A percentile compares a stretch with the other conserved stretches of the same genome.
Conservation (phyloP, 2,797 vertebrate species). For the Leptoclinus maculatus region DNA sequence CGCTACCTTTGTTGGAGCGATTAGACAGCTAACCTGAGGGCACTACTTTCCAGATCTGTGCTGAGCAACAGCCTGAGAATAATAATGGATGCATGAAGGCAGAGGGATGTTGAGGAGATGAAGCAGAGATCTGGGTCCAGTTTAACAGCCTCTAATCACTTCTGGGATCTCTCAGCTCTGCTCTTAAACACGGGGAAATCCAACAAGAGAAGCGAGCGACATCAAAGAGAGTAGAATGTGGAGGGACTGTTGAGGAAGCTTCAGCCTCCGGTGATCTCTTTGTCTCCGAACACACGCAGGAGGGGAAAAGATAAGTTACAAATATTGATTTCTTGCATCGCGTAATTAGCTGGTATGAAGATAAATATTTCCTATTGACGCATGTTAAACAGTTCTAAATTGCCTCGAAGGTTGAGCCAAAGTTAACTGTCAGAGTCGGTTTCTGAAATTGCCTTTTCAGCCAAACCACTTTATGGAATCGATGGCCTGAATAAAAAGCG, state of each 20-base stretch:
- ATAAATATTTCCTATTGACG: constrained; percentile 73
- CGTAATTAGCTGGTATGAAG: constrained; percentile 68
- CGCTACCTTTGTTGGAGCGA: constrained; percentile 36
- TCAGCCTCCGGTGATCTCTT: constrained; percentile 23
- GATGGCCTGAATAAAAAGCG: constrained; percentile 77
- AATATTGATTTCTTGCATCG: constrained; percentile 67
- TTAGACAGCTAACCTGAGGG: constrained; percentile 47
- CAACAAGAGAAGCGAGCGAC: neutral
- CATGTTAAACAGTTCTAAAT: constrained; percentile 72
- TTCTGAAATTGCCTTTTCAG: constrained; percentile 79
- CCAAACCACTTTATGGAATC: constrained; percentile 76
- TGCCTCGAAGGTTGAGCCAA: constrained; percentile 77
- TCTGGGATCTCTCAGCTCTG: constrained; percentile 26
- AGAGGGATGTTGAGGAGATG: constrained; percentile 22
- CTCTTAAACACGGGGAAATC: constrained; percentile 4
- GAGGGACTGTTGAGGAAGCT: neutral
- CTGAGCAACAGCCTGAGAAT: constrained; percentile 34
- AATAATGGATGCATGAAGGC: constrained; percentile 36
- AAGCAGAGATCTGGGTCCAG: constrained; percentile 23
- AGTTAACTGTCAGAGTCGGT: constrained; percentile 78
- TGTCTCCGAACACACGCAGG: constrained; percentile 21
- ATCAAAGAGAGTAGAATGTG: constrained; percentile 23
- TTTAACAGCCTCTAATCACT: constrained; percentile 36
- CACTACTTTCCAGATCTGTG: constrained; percentile 16
- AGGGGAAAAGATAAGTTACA: constrained; percentile 40